Evolutionary conservation across 2,113 vertebrate species (phyloP).

Genomic region (Dipodomys stephensi): DNA sequence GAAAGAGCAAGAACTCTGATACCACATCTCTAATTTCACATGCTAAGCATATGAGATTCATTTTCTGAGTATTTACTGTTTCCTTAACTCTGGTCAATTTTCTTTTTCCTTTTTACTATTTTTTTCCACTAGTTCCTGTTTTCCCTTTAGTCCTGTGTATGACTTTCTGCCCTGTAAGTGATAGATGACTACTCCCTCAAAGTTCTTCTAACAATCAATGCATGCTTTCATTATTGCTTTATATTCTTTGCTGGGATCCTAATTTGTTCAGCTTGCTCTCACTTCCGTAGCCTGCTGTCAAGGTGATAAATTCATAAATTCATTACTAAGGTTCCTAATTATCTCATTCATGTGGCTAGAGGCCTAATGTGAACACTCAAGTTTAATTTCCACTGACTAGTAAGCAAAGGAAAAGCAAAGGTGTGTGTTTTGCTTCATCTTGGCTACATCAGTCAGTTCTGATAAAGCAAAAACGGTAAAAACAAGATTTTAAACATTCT

Average conservation of each 20-base stretch:
- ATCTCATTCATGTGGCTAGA: neutral
- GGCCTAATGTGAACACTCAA: neutral
- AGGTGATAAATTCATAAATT: neutral
- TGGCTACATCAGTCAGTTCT: neutral
- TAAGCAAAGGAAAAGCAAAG: neutral
- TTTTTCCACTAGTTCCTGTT: neutral
- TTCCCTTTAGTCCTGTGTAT: neutral
- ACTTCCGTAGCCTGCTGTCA: neutral
- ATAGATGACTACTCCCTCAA: neutral
- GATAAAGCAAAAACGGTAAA: neutral
- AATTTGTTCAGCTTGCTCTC: neutral
- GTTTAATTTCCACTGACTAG: neutral
- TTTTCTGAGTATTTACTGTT: constrained; percentile 46
- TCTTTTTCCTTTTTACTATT: neutral
- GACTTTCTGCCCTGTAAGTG: constrained; percentile 19
- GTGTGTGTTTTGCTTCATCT: neutral
- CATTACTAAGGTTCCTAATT: neutral
- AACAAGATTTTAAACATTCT: neutral
- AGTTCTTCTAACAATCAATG: neutral
- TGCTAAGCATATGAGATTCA: neutral
- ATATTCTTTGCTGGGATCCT: fast-evolving
- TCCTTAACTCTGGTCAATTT: neutral
- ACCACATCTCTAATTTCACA: constrained; percentile 41
- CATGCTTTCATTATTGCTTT: neutral
- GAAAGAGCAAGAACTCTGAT: neutral